Evolutionary conservation across 2,113 vertebrate genomes (phyloP), one percentile per base, ranked within the genome.

Genomic region (Geococcyx californianus): DNA sequence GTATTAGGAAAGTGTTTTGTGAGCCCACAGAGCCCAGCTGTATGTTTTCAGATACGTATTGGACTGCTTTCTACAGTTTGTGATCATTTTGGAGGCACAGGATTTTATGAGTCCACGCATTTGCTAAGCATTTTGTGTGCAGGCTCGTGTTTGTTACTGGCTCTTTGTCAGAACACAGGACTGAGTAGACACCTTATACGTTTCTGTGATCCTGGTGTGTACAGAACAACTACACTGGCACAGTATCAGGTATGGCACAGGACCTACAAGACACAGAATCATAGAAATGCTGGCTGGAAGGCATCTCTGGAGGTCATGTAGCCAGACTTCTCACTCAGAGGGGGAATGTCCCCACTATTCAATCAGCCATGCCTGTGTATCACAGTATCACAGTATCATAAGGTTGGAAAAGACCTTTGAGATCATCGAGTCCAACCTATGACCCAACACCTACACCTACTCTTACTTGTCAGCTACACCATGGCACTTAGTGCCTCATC

Each of bases 131-230:
- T 40, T 87, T 93, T 77, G 66, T 45, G 13, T 7, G 17, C 16
- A 76, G 64, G 36, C n/a, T 66, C 0, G 0, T 33, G 26, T 52
- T 87, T 87, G 31, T n/a, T 44, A 3, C 34, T 2, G 13, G 40
- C 3, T 70, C 24, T 89, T 68, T 56, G 17, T 38, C 2, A 3
- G 19, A 52, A 36, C 1, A 1, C 6, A 4, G 24, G 59, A 55
- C 68, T 33, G 12, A 38, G 16, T 8, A 83, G 63, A 66, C 6
- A 58, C 7, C 10, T 38, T 3, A 2, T 47, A 44, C 31, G 15
- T 74, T 74, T 49, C 64, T 23, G 24, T 31, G 40, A 60, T 18
- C 26, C 58, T 16, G 3, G 4, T 36, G 12, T 31, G 23, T 24
- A 67, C 34, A 74, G 11, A 33, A 49, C 24, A 63, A 31, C 67